These are phyloP conservation scores for Spialia ferax DNA, from an alignment of 2,888 invertebrate species.

Conservation along the genomic window DNA sequence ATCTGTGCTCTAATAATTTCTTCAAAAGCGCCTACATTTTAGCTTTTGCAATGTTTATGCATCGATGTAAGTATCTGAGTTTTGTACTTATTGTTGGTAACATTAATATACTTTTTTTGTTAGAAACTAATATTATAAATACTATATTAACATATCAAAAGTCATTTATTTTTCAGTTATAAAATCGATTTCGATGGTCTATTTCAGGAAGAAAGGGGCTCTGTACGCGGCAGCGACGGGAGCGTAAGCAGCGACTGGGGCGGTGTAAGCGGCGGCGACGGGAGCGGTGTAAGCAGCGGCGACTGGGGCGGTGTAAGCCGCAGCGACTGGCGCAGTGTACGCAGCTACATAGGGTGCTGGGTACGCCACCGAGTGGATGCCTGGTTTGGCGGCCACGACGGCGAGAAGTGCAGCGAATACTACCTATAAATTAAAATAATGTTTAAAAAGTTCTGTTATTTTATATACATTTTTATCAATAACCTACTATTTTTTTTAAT, in stretches of 20 bases:
- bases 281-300: slow-evolving; percentile 65
- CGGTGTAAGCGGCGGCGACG: slow-evolving; percentile 58
- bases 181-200: neutral
- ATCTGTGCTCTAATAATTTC: too few relatives aligned
- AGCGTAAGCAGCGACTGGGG: slow-evolving; percentile 68
- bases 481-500: too few relatives aligned
- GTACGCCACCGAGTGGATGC: slow-evolving; percentile 66
- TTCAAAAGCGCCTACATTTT: neutral
- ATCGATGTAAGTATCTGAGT: neutral
- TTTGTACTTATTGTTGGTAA: neutral
- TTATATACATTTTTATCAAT: too few relatives aligned
- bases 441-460: too few relatives aligned
- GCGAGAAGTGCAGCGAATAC: slow-evolving; percentile 70
- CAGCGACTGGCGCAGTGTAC: slow-evolving; percentile 55
- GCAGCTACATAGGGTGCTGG: slow-evolving; percentile 50
- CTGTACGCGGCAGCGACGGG: slow-evolving; percentile 59
- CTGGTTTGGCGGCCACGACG: slow-evolving; percentile 75
- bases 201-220: slow-evolving; percentile 28
- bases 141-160: neutral
- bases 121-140: neutral
- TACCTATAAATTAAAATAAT: slow-evolving; percentile 57
- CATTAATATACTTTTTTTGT: too few relatives aligned
- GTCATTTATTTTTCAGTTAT: neutral
- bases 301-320: slow-evolving; percentile 61
- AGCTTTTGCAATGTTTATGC: neutral